Base-by-base conservation (phyloP, 2,797 vertebrate species). In the Helostoma temminkii region DNA sequence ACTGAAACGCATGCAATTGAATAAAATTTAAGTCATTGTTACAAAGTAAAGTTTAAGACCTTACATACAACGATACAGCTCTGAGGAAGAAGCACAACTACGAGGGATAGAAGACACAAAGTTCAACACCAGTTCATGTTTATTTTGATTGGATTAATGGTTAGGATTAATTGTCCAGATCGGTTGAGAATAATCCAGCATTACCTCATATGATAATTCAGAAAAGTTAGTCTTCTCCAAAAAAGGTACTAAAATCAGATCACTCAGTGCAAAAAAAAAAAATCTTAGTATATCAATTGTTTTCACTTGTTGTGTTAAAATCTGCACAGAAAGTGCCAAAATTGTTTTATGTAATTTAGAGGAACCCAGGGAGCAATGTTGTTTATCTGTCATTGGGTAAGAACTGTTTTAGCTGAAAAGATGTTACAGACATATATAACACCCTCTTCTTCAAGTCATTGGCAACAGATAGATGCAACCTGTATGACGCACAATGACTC, bases 401-500 rank as follows among this genome's bases (percentile, higher is more conserved):
- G n/a, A n/a, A n/a, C n/a, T n/a, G n/a, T n/a, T n/a, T 30, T 30
- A 30, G 19, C 45, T 61, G 25, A 76, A 43, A 52, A 15, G 60
- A 66, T 37, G 55, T 43, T 61, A 32, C 37, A 73, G 39, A 56
- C 7, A 37, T 18, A 64, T 76, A 24, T 22, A 58, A 76, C 60
- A 85, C 54, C 62, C 60, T 41, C 25, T 18, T 30, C 37, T n/a
- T 45, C 53, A 64, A 82, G 46, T 66, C 56, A 54, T 41, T 53
- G 49, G 50, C 50, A 66, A 48, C 25, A 57, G 69, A 77, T 36
- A 59, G 53, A 62, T 74, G 74, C 74, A 57, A 63, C 42, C 53
- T 73, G 57, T 16, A 19, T 74, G 68, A 15, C 6, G 21, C 70
- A 88, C 80, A 80, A 77, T 72, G 68, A 46, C 28, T 73, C 48